Base-by-base conservation (phyloP, 2,113 vertebrate species). In the Elanoides forficatus region DNA sequence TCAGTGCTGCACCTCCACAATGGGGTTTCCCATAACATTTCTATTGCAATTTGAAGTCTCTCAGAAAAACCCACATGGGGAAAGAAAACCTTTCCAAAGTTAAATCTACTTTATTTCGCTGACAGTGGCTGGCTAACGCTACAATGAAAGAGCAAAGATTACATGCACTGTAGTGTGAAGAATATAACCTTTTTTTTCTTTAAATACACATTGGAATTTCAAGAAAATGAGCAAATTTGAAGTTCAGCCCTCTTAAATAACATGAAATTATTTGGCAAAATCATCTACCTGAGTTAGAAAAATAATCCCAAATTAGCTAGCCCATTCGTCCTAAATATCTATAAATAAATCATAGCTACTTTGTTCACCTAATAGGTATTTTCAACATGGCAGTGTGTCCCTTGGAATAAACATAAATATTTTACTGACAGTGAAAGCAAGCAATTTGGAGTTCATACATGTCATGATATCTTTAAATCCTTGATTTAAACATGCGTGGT, bases 191-290 rank as follows among this genome's bases (percentile, higher is more conserved):
- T 3, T 32, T 75, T 11, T 14, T n/a, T 48, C 50, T 43, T 48
- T 29, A 40, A 58, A 71, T n/a, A 95, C 48, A 81, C 8, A 43
- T 14, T 80, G 53, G 27, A 32, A 93, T 92, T 73, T 79, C 67
- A 81, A 87, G 62, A 83, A 91, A 93, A 91, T 58, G 6, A 80
- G 78, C 60, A 85, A 58, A 79, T 95, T 25, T 89, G 32, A 97
- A 97, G 73, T 96, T 71, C 88, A 72, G 52, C 18, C 21, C 52
- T 93, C 90, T 92, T 92, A 96, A 98, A 97, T 85, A 94, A 72
- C 17, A 88, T 7, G 48, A 95, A 67, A 70, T 81, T 74, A 91
- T 94, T n/a, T 84, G 40, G 94, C 74, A 86, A 93, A 97, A 96
- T 91, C 90, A 91, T 30, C 53, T 58, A 73, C 43, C 70, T 25